phyloP scores from a whole-genome alignment of 2,113 vertebrate genomes.

The Turdus rufiventris region DNA sequence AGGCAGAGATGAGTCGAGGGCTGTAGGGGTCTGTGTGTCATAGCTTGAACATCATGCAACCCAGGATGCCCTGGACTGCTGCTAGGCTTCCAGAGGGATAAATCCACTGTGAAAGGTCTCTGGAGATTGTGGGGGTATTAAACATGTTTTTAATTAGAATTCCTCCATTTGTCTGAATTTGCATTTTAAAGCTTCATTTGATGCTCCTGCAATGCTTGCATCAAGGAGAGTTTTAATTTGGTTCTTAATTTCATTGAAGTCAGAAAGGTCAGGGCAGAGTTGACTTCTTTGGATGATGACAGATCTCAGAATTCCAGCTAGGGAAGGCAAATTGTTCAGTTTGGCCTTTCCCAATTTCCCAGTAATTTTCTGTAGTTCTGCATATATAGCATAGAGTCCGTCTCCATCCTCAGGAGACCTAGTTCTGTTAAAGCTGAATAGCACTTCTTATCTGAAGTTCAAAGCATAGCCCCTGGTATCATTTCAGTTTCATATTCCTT shows the following conservation, averaged over 20 bases:
- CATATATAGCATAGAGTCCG: neutral
- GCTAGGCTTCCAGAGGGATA: neutral
- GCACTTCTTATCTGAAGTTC: constrained; percentile 23
- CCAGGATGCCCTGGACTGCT: neutral
- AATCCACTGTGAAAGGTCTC: neutral
- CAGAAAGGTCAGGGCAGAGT: neutral
- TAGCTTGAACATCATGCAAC: neutral
- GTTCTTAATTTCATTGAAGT: neutral
- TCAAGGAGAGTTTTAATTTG: neutral
- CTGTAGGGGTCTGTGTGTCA: neutral
- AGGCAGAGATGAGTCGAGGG: neutral
- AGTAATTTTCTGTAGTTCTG: neutral
- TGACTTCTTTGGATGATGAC: neutral
- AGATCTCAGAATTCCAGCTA: neutral
- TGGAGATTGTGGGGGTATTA: neutral
- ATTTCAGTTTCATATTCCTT: neutral
- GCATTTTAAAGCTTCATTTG: neutral
- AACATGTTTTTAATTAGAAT: neutral
- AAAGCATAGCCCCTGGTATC: constrained; percentile 21
- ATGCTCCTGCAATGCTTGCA: neutral
- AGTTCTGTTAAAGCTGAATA: neutral
- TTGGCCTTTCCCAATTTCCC: neutral
- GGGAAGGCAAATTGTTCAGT: neutral
- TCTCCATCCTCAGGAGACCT: neutral
- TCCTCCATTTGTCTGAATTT: neutral